phyloP scores from a whole-genome alignment of 2,888 invertebrate genomes.

The Chymomyza amoena region DNA sequence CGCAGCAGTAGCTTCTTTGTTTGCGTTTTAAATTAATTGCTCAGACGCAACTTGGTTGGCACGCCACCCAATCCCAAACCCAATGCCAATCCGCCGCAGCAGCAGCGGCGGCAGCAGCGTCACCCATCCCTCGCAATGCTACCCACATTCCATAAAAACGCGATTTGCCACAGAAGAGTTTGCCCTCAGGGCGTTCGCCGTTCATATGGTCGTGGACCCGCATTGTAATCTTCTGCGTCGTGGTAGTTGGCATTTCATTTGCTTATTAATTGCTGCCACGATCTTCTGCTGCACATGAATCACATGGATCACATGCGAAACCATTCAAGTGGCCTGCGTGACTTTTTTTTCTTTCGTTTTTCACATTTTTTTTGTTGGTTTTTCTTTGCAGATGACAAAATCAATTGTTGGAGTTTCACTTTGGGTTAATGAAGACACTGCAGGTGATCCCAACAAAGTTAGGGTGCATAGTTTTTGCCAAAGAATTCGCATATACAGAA shows the following conservation, averaged over 20 bases:
- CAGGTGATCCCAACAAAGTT: neutral
- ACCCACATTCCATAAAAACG: slow-evolving; percentile 26
- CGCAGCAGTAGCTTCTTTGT: neutral
- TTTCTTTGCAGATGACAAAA: slow-evolving; percentile 42
- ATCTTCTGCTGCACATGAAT: neutral
- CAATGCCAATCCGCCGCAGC: slow-evolving; percentile 8
- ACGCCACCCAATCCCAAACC: slow-evolving; percentile 20
- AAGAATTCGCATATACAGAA: neutral
- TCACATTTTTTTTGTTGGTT: neutral
- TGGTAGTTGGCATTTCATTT: slow-evolving; percentile 61
- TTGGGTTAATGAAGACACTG: neutral
- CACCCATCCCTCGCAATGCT: slow-evolving; percentile 33
- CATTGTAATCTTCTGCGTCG: slow-evolving; percentile 44
- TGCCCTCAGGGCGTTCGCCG: slow-evolving; percentile 13
- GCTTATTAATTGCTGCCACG: slow-evolving; percentile 59
- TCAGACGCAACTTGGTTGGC: slow-evolving; percentile 54
- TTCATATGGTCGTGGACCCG: slow-evolving; percentile 65
- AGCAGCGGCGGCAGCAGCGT: slow-evolving; percentile 16
- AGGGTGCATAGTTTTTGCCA: neutral
- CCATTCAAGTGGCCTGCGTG: slow-evolving; percentile 37
- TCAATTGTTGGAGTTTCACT: slow-evolving; percentile 62
- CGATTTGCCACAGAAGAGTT: slow-evolving; percentile 34
- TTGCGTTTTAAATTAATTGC: slow-evolving; percentile 49
- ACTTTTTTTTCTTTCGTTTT: slow-evolving; percentile 28
- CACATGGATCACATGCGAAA: slow-evolving; percentile 43